Base-by-base conservation (phyloP, 1,140 invertebrate genomes). In the Drosophila elegans region DNA sequence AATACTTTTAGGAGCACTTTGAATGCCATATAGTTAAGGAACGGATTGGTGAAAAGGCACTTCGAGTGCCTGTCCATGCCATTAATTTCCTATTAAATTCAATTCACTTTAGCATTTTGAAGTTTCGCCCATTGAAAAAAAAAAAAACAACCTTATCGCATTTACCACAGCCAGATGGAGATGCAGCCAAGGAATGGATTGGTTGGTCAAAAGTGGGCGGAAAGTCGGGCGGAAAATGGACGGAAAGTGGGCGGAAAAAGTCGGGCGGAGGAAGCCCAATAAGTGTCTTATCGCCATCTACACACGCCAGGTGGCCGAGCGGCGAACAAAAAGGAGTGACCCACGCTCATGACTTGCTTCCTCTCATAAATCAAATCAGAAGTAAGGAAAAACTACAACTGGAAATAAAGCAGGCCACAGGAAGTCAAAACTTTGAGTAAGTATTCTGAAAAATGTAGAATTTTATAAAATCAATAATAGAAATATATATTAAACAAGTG, bases 281-380 rank as follows among this genome's bases (percentile, higher is more conserved):
- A 71, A 71, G 64, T 71, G 67, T 71, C 67, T 84, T 86, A 86
- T 86, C 82, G 61, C 54, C 38, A 77, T 74, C 62, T 72, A 64
- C 75, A 78, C 75, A 73, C 66, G 34, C 73, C 59, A 74, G 71
- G 44, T 63, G 59, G 69, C 9, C 39, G 16, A 38, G 32, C 27
- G 41, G 39, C 9, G 51, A 34, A 25, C 10, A 71, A 44, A 44
- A 53, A 61, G 29, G 32, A 45, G 55, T 52, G 68, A 73, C 66
- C 64, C 46, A n/a, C 56, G 53, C 49, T 41, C 49, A 77, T 45
- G 64, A 46, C 66, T 46, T 36, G 41, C 41, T 44, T 25, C 54
- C 48, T n/a, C 38, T 32, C 66, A 55, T 63, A 74, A 75, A 74
- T 77, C 75, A 74, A 56, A 61, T 49, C 72, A 46, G 54, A 69